Evolutionary conservation across 2,888 invertebrate genomes (phyloP), one percentile per base, ranked within the genome.

Genomic region (Sicus ferrugineus): DNA sequence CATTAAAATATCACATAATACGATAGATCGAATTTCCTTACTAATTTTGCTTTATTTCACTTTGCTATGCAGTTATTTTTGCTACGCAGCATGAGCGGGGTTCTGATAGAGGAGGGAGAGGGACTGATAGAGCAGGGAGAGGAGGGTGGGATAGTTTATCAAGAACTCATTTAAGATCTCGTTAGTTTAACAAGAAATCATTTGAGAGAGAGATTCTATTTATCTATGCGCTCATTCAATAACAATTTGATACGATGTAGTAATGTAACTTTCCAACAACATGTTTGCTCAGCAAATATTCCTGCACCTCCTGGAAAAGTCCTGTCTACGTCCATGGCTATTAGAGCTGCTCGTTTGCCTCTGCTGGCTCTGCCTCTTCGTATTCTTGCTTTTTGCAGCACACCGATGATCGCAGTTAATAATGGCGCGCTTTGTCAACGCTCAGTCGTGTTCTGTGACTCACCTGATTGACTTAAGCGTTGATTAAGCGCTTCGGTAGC

Each of bases 401-500:
- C 31, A 64, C n/a, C n/a, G n/a, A n/a, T 31, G 64, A 50, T 54
- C 31, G 30, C 23, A 38, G 30, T 38, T 34, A 48, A 34, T 54
- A 28, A 34, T 23, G 50, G 5, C 19, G 66, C 19, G 31, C 21
- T 31, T 64, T 46, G 28, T 26, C 56, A 56, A 16, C 59, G 59
- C 34, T 67, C 67, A 67, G 67, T 67, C 31, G 67, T 59, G 58
- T 46, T 67, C 30, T 48, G 67, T 59, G 67, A 67, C 59, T 67
- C 67, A 67, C 48, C 23, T 46, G 67, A 67, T 67, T 59, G 67
- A 67, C 67, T 58, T 30, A 23, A 28, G 42, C n/a, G 16, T 54
- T 9, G n/a, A 46, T 19, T 46, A 16, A 34, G 46, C 6, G 9
- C 4, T 54, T 54, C 6, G 54, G 23, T 23, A 14, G 16, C 54